Percentiles rank a stretch among this genome's conserved stretches.
These are phyloP conservation scores for Aphidoletes aphidimyza DNA, from an alignment of 2,888 invertebrate genomes.

Conservation along the genomic window DNA sequence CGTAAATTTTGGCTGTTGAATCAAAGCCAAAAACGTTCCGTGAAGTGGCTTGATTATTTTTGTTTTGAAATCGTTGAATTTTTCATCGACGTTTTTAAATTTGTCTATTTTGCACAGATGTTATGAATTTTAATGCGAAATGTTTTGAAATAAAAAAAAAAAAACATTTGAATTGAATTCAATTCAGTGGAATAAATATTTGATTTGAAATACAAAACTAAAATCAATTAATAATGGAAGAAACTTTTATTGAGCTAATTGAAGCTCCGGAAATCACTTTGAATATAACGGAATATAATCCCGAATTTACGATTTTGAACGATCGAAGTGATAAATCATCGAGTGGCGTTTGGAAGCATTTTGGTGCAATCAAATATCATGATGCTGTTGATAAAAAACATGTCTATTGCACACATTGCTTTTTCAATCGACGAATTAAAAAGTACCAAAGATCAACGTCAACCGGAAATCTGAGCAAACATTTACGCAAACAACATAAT, in stretches of 20 bases:
- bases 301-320: constrained; percentile 32
- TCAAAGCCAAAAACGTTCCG: constrained; percentile 50
- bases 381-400: constrained; percentile 51
- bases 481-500: constrained; percentile 44
- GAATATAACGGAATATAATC: constrained; percentile 18
- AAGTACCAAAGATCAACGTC: constrained; percentile 55
- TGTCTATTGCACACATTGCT: constrained; percentile 54
- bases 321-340: constrained; percentile 54
- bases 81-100: neutral
- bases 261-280: neutral
- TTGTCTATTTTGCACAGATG: no score
- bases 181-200: no score
- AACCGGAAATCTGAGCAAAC: constrained; percentile 55
- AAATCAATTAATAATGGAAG: no score
- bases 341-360: constrained; percentile 55
- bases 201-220: no score
- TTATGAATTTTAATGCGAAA: no score
- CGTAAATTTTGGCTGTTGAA: neutral
- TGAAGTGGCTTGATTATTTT: constrained; percentile 8
- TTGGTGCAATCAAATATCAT: constrained; percentile 23
- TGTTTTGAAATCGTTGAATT: neutral
- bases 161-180: no score
- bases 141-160: no score
- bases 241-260: neutral
- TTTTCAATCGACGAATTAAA: neutral